Evolutionary conservation across 2,113 vertebrate genomes (phyloP), one percentile per base, ranked within the genome.

Genomic region (Oceanites oceanicus): DNA sequence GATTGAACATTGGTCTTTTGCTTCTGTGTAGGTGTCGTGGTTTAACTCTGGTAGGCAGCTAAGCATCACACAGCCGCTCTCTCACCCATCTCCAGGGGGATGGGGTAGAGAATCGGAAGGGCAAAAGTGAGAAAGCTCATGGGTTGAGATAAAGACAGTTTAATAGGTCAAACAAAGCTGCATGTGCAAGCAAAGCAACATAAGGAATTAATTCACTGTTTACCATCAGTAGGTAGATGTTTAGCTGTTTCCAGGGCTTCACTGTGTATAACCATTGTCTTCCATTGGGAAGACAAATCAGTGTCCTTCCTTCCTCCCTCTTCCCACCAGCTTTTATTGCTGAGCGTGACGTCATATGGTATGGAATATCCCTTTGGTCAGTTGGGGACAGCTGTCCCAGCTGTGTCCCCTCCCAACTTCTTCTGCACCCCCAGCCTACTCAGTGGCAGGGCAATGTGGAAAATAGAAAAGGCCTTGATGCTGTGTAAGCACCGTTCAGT

Each of bases 251-350:
- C 47, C 62, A 83, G 42, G 17, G 7, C 26, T 52, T 67, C 21
- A 30, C 13, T 0, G 1, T 72, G 4, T 3, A 1, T 40, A 8
- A 36, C 18, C 6, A 7, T 53, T 61, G 56, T 20, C n/a, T n/a
- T n/a, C n/a, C n/a, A n/a, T 55, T 72, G 66, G 61, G 36, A 82
- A 47, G 25, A 52, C 2, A 65, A 80, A 42, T 34, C 4, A 11
- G 34, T 0, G 0, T n/a, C 26, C 11, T 55, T 6, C 30, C 8
- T 59, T 55, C n/a, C 20, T 47, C 9, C 25, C 4, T 47, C 34
- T 67, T 22, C 10, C 34, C 2, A 4, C 5, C 3, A 6, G 13
- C 10, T 91, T 65, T 36, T 21, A 7, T 23, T 80, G 56, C n/a
- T 89, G 55, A 83, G 40, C 25, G 4, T 20, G 36, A 53, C 6